Evolutionary conservation across 2,113 vertebrate genomes (phyloP), one percentile per base, ranked within the genome.

Genomic region (Ivindomyrus marchei): DNA sequence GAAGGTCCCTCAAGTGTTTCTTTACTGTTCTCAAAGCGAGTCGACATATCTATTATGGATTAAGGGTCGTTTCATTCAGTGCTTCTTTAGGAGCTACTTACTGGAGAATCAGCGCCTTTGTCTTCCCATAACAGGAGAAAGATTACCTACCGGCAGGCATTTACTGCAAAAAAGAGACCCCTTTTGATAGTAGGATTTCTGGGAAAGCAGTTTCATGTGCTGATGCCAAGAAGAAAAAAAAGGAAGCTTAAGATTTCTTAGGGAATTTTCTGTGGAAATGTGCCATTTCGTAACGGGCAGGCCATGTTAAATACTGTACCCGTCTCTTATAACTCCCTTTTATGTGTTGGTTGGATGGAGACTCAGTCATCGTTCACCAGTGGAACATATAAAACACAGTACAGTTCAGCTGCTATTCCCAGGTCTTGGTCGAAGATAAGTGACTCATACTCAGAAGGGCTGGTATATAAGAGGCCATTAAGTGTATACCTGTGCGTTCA

Each of bases 161-260:
- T 85, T 47, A 85, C 83, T 85, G 45, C 74, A 80, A 85, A 85
- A 85, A 47, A 85, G 10, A 9, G 45, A 21, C 7, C 80, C 45
- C 45, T 85, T 84, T 85, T 47, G 83, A 85, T 85, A 85, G 15
- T 10, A 11, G 83, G 83, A 85, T 85, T 85, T 85, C 42, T 85
- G 45, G 45, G 45, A 47, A 47, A 47, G 21, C 83, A 24, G 83
- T 85, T 85, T 47, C 83, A 85, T 85, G 45, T 10, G 21, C 45
- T 10, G 21, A 46, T 47, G 83, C 83, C 42, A 45, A 47, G 39
- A 24, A 27, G 39, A 27, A 42, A 45, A 85, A n/a, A 85, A 85
- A 46, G 83, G 24, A 85, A 24, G 83, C 83, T 45, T 85, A 85
- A 47, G 45, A 8, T 85, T 45, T 47, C 42, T 42, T 80, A 80